These are phyloP conservation scores for Astreopora myriophthalma DNA, from an alignment of 64 coral and sea anemone genomes.

Conservation along the genomic window DNA sequence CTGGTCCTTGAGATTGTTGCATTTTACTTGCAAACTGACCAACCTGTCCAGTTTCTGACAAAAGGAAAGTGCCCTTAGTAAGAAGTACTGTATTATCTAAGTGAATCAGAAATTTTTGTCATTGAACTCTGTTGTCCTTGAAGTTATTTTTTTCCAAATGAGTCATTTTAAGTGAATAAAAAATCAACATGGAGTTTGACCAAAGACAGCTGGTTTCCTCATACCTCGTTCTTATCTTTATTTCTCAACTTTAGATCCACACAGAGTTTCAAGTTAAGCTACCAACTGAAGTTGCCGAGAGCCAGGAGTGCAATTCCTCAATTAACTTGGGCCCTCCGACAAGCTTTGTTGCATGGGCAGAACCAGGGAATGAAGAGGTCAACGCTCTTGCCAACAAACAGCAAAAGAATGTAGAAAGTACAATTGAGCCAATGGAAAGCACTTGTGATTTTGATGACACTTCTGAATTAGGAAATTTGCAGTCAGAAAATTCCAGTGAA, in stretches of 20 bases:
- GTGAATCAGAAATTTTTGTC: too few relatives aligned
- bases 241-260: not conserved
- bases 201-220: too few relatives aligned
- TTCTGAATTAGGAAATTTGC: not conserved
- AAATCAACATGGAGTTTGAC: too few relatives aligned
- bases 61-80: too few relatives aligned
- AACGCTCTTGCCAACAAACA: not conserved
- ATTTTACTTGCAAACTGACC: too few relatives aligned
- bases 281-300: not conserved
- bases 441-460: not conserved
- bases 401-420: not conserved
- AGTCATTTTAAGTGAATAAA: too few relatives aligned
- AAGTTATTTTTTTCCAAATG: too few relatives aligned
- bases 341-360: conserved; percentile 46
- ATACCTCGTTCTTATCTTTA: not conserved
- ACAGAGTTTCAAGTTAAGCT: conserved; percentile 10
- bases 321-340: not conserved
- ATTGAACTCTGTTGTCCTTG: too few relatives aligned
- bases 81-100: too few relatives aligned
- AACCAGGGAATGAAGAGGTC: not conserved
- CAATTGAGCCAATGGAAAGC: not conserved
- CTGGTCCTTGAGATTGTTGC: too few relatives aligned
- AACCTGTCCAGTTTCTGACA: too few relatives aligned
- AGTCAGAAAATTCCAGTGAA: not conserved
- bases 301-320: not conserved